Conservation (phyloP, 2,113 vertebrate genomes). For the Gulo gulo region DNA sequence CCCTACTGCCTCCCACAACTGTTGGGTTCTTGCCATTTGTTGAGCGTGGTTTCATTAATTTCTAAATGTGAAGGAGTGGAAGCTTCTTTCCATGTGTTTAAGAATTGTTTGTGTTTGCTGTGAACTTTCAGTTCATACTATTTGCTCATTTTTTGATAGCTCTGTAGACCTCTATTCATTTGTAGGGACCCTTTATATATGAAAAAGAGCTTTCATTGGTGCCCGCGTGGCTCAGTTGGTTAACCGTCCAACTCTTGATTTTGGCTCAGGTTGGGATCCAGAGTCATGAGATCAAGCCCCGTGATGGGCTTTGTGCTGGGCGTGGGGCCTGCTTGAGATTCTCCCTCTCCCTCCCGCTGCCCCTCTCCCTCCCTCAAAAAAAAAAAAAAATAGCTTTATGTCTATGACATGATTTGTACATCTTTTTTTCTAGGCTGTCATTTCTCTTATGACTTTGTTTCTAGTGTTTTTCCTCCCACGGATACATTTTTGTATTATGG, state of each 20-base stretch:
- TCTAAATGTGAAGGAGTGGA: neutral
- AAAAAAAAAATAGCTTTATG: neutral
- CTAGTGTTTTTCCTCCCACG: neutral
- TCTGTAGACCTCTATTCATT: neutral
- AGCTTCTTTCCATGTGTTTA: neutral
- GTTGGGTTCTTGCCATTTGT: neutral
- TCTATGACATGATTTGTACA: neutral
- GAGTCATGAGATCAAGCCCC: neutral
- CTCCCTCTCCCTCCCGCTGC: neutral
- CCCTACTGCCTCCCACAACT: neutral
- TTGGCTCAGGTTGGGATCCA: neutral
- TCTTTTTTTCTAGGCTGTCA: neutral
- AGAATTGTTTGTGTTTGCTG: neutral
- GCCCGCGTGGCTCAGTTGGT: neutral
- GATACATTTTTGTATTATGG: neutral
- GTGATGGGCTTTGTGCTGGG: neutral
- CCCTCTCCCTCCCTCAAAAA: neutral
- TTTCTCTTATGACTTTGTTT: constrained; percentile 40
- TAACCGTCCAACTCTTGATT: neutral
- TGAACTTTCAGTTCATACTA: neutral
- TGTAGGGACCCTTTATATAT: neutral
- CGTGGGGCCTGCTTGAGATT: neutral
- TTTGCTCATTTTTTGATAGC: neutral
- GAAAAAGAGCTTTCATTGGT: neutral
- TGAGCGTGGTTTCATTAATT: neutral